Evolutionary conservation across 2,888 invertebrate species (phyloP), one percentile per base, ranked within the genome.

Genomic region (Aspidiotus destructor): DNA sequence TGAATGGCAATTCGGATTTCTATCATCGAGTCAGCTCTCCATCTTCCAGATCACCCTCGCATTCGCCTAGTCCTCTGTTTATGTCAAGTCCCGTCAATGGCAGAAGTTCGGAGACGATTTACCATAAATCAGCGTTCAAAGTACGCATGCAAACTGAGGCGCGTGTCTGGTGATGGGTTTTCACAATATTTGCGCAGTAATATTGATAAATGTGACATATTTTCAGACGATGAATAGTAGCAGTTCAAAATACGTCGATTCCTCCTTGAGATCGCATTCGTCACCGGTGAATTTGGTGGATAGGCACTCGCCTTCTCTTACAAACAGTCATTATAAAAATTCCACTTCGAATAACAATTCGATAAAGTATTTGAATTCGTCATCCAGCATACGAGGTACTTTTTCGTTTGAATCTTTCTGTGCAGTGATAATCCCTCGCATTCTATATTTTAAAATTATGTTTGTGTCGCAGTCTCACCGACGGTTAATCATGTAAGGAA

Each of bases 1-100:
- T 41, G 9, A 42, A n/a, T 41, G 62, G 61, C 17, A 41, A 62
- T 41, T 41, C 42, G 7, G 52, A 53, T 28, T 53, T 41, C 16
- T 69, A 55, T 62, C 53, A 55, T 41, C 54, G 61, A 41, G 53
- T 28, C 41, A 61, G 60, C 16, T 61, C 53, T 68, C 61, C 68
- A n/a, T 61, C 68, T 10, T 62, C 61, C 13, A 41, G 62, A 28
- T 69, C 69, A 13, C 60, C 60, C 0, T 68, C 62, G 5, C 68
- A 70, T 48, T 70, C 71, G 53, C 69, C 72, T 48, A 71, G 71
- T 69, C 71, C 72, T 8, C 44, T 42, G 17, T 55, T 64, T 8
- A 53, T 41, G 10, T 53, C 55, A 8, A 64, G 64, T 64, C 65
- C 70, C 8, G 69, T 69, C 13, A 69, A 62, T 42, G 44, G 41